Evolutionary conservation across 2,888 invertebrate genomes (phyloP), one percentile per base, ranked within the genome.

Genomic region (Gerris lacustris): DNA sequence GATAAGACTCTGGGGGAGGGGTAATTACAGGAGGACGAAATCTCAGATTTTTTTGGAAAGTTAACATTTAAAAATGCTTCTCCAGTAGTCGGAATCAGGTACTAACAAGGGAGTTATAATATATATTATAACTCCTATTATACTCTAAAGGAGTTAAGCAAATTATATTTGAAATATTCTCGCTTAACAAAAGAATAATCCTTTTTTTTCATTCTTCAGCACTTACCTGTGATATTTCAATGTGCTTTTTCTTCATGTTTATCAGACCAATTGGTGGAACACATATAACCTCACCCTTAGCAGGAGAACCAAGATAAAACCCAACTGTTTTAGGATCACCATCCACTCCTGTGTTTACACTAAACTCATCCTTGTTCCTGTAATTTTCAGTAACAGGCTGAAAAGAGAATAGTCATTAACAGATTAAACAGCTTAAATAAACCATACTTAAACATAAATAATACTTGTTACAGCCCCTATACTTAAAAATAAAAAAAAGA

Each of bases 331-430:
- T 80, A 5, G 78, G 78, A 74, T 79, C 77, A 6, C 80, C 80
- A 75, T 80, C 79, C 5, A 78, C 71, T 6, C 81, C 81, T 44
- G 70, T 73, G 67, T 79, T 76, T 45, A 82, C 76, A 70, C 77
- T 79, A 73, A 80, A 81, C 68, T 80, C 80, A 74, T 81, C 81
- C 74, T 81, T 81, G 74, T 80, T 81, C 63, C 81, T 76, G 71
- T 81, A 81, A 5, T 73, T 73, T 64, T 78, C 76, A 45, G 75
- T 76, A 9, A 79, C 74, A 44, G 81, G 81, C 80, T 81, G 72
- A 11, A 76, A 75, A 70, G 73, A 31, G 31, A 31, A 31, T 31
- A 31, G 31, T 31, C 31, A 31, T 31, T 2, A 31, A 31, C 31
- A 31, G 31, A 69, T 43, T 44, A 70, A 68, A 67, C 17, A n/a